phyloP scores from a whole-genome alignment of 2,113 vertebrate species.

The Megaceryle torquata region DNA sequence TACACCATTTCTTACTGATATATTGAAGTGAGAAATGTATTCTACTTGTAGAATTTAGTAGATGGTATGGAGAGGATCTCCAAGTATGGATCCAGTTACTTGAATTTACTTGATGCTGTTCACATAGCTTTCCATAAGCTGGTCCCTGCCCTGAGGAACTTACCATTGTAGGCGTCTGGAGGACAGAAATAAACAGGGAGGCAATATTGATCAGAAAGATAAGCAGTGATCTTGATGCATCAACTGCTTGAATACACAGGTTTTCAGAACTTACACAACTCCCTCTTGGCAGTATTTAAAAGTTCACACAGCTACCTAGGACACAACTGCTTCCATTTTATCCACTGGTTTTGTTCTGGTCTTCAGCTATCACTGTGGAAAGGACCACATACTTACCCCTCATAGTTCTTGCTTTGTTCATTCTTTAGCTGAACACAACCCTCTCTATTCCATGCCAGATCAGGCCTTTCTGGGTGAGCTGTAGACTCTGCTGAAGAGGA shows the following conservation, averaged over 20 bases:
- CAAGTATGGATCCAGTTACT: neutral
- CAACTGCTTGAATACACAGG: neutral
- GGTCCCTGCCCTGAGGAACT: neutral
- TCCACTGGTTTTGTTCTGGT: neutral
- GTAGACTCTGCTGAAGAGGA: neutral
- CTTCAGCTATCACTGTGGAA: neutral
- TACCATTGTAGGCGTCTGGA: neutral
- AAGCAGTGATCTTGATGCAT: neutral
- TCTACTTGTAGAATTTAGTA: neutral
- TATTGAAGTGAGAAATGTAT: neutral
- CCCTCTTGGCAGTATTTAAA: neutral
- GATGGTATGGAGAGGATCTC: neutral
- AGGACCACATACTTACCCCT: slow-evolving; percentile 12
- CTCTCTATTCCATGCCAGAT: neutral
- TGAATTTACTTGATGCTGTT: neutral
- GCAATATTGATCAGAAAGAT: neutral
- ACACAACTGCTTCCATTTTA: neutral
- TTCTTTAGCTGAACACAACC: neutral
- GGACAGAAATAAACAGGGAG: neutral
- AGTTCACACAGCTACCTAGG: neutral
- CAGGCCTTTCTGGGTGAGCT: neutral
- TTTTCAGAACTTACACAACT: neutral
- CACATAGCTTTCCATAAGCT: neutral
- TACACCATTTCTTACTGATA: neutral
- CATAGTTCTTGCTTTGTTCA: neutral